These are phyloP conservation scores for Gallinago undulata DNA, from an alignment of 2,113 vertebrate genomes.

Conservation along the genomic window DNA sequence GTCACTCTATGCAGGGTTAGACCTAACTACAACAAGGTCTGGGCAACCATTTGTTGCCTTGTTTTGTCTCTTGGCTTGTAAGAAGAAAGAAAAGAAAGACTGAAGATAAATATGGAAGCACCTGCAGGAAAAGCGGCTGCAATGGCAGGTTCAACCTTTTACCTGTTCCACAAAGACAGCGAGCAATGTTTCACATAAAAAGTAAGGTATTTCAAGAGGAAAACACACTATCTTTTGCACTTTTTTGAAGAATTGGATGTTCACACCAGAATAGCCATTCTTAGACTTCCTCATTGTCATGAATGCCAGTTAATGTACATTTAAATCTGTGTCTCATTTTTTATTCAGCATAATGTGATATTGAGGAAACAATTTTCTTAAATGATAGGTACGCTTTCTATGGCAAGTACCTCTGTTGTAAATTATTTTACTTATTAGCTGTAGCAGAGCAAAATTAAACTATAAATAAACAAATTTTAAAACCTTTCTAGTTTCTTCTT, in stretches of 20 bases:
- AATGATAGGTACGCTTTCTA: rapidly evolving
- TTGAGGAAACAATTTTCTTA: background rate
- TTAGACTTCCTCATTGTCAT: background rate
- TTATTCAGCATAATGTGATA: background rate
- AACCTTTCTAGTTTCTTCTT: background rate
- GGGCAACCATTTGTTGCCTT: background rate
- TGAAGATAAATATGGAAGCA: background rate
- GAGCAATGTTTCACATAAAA: background rate
- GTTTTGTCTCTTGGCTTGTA: background rate
- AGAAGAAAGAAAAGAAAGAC: background rate
- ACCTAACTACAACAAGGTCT: background rate
- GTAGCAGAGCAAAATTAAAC: background rate
- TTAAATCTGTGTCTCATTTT: background rate
- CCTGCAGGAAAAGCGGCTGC: background rate
- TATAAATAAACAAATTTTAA: background rate
- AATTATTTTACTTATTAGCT: background rate
- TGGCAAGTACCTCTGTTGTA: background rate
- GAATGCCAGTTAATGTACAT: background rate
- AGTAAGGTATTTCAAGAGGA: background rate
- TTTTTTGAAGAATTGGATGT: background rate
- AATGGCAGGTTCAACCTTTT: background rate
- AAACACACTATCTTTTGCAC: background rate
- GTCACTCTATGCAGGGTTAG: background rate
- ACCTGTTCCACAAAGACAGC: background rate
- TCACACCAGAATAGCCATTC: background rate